Base-by-base conservation (phyloP, 2,888 invertebrate species). In the Sarcophaga rosellei region DNA sequence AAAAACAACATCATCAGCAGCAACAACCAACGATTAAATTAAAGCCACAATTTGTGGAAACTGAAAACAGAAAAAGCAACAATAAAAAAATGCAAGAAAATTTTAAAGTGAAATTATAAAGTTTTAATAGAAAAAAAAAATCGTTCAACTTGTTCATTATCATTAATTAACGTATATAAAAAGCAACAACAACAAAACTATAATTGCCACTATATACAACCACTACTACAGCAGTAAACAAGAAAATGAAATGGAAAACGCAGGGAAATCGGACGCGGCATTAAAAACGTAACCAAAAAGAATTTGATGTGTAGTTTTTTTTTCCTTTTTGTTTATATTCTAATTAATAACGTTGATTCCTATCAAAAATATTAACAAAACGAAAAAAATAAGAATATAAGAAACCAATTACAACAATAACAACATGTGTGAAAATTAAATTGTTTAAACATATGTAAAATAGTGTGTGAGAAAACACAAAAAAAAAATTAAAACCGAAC, bases 241-340 rank as follows among this genome's bases (percentile, higher is more conserved):
- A 44, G 44, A 78, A 74, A 73, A 47, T 69, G 53, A 53, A 53
- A 53, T 53, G 53, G 17, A 53, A 53, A 63, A 62, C 45, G 47
- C 4, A 63, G 23, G 3, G 15, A 20, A 35, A 35, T 61, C 23
- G 17, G 35, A 35, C 8, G 23, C 21, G 61, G n/a, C 20, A 57
- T 57, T 3, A 47, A 45, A 11, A 78, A 65, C 15, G 69, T 35
- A 62, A 68, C 3, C 6, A 62, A 59, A 75, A 59, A 35, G 35
- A 35, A 72, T 70, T 68, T 75, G 74, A 47, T 35, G 35, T 10
- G 35, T 10, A 0, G 35, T 35, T 35, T 44, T 77, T 47, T 66
- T 68, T 15, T 53, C 10, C 47, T 21, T 66, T 61, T 85, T 85
- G 70, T 76, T 82, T 85, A 82, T 85, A 74, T 81, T 81, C 53